Evolutionary conservation across 2,113 vertebrate genomes (phyloP), one percentile per base, ranked within the genome.

Genomic region (Etheostoma cragini): DNA sequence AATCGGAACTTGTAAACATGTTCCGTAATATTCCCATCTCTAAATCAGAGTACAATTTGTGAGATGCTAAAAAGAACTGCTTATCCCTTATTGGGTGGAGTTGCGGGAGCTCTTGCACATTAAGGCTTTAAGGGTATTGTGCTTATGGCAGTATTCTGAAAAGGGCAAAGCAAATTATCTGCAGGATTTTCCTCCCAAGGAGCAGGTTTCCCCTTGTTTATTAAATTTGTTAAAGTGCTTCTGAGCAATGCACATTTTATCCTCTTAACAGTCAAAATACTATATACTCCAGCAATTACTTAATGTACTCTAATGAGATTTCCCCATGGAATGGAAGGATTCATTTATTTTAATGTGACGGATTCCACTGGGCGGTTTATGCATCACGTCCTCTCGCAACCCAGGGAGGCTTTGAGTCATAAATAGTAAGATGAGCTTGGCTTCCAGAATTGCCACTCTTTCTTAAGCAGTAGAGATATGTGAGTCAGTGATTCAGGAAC

Each of bases 291-390:
- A 93, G 92, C 94, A 95, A 95, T 96, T 95, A 94, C 94, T 94
- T 95, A 95, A 95, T 95, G 94, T 94, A 94, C 93, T 93, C 92
- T 95, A 95, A 96, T 95, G 93, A 95, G 94, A 95, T 96, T 95
- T 94, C 92, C 91, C 83, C 82, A 88, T 83, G 90, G 94, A 95
- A 95, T 90, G 89, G 94, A 94, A 88, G 91, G 89, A 94, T 95
- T 95, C 93, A 95, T 95, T 95, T 94, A 93, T 95, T 94, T 94
- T 93, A 94, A 94, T 95, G 94, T 84, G 88, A 86, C 86, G 42
- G 90, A 89, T 94, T 92, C 90, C 89, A 91, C 89, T 53, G 84
- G 85, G 83, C 87, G 84, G 86, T 94, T 92, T 91, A 89, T 92
- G 94, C 90, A 89, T 94, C 86, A 90, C 72, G 67, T 91, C 88